Conservation (phyloP, 2,888 invertebrate species). For the Nymphalis c-album region DNA sequence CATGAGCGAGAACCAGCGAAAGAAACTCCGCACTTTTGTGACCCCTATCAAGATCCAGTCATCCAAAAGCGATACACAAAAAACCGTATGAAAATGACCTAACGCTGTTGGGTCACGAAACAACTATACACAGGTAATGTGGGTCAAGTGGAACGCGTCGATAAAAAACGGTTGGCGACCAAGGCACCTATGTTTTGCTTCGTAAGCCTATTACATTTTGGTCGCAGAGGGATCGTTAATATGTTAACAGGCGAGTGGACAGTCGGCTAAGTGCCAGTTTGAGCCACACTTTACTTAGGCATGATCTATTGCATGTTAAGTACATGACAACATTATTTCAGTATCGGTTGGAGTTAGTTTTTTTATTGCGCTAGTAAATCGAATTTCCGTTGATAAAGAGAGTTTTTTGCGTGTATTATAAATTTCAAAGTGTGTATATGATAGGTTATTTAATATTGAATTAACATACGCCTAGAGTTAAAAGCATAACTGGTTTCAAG, state of each 20-base stretch:
- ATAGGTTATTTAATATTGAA: no score
- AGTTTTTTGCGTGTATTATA: no score
- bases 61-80: neutral
- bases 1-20: neutral
- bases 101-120: slow-evolving; percentile 37
- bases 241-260: slow-evolving; percentile 30
- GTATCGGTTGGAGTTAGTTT: neutral
- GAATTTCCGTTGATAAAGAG: no score
- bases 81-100: slow-evolving; percentile 19
- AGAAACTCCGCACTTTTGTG: neutral
- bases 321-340: neutral
- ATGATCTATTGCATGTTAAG: slow-evolving; percentile 7
- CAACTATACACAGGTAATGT: slow-evolving; percentile 39
- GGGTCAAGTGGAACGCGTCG: slow-evolving; percentile 41
- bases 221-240: slow-evolving; percentile 31
- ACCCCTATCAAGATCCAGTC: neutral
- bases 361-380: neutral
- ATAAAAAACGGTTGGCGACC: slow-evolving; percentile 34
- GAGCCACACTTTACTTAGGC: slow-evolving; percentile 15
- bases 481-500: no score
- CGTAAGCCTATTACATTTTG: slow-evolving; percentile 36
- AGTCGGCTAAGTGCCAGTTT: slow-evolving; percentile 25
- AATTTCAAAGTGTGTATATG: no score
- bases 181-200: slow-evolving; percentile 34
- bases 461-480: no score